Conservation (phyloP, 2,113 vertebrate species). For the Nibea albiflora region DNA sequence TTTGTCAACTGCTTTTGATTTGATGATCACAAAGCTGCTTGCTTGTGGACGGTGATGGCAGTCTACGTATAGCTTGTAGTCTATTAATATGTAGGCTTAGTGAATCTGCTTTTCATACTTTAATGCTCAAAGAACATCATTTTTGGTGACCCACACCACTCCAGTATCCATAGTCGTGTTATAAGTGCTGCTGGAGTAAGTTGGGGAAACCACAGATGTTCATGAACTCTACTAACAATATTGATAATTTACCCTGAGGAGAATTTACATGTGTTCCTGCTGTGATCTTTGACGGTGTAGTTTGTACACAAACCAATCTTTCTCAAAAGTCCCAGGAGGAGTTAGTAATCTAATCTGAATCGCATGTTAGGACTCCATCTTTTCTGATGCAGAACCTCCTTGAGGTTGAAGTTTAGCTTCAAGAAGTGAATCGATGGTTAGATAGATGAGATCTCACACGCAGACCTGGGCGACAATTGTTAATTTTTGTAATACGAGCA, state of each 20-base stretch:
- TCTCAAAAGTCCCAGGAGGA: not conserved
- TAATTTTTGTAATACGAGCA: conserved; percentile 1
- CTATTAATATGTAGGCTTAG: conserved; percentile 39
- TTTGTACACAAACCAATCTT: not conserved
- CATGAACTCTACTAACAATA: conserved; percentile 44
- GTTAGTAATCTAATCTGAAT: not conserved
- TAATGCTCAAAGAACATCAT: conserved; percentile 29
- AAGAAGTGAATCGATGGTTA: not conserved
- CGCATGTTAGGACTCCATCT: not conserved
- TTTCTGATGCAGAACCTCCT: no score
- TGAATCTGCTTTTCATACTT: conserved; percentile 24
- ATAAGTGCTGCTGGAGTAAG: conserved; percentile 17
- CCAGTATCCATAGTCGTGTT: conserved; percentile 13
- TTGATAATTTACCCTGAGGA: conserved; percentile 15
- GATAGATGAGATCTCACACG: not conserved
- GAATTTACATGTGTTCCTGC: conserved; percentile 14
- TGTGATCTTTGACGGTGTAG: conserved; percentile 39
- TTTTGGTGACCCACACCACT: conserved; percentile 50
- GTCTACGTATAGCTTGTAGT: conserved; percentile 41
- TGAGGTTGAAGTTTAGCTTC: not conserved
- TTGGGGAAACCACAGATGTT: conserved; percentile 48
- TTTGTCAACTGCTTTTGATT: not conserved
- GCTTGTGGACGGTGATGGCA: conserved; percentile 76
- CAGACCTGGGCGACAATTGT: not conserved
- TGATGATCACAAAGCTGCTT: not conserved